Conservation (phyloP, 2,113 vertebrate species). For the Podocnemis expansa region DNA sequence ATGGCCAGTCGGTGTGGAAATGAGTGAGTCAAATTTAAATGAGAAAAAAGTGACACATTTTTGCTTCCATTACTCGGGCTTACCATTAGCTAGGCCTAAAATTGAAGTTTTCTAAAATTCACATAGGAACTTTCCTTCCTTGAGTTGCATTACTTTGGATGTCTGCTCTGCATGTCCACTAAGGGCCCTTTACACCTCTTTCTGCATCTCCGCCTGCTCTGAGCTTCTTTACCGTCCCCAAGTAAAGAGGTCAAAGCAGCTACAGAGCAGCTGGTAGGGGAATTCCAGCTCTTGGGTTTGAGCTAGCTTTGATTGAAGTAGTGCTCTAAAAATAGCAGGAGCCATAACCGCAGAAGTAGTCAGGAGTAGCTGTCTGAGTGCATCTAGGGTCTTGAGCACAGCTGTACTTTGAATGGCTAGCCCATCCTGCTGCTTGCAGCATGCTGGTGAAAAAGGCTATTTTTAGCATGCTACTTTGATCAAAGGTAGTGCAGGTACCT, state of each 20-base stretch:
- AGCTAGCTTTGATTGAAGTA: too few species aligned
- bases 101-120: not conserved
- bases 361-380: not conserved
- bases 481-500: too few species aligned
- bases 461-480: too few species aligned
- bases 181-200: not conserved
- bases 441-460: too few species aligned
- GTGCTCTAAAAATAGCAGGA: too few species aligned
- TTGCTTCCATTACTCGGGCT: not conserved
- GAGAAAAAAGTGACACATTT: not conserved
- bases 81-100: not conserved
- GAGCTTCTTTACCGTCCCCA: too few species aligned
- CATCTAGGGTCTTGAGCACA: not conserved
- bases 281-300: too few species aligned
- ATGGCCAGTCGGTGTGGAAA: fast-evolving
- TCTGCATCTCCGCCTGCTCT: too few species aligned
- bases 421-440: not conserved
- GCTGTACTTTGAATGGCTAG: not conserved
- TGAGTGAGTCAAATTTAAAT: not conserved
- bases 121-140: not conserved
- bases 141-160: not conserved
- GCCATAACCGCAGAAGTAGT: not conserved
- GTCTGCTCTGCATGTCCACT: not conserved
- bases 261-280: too few species aligned
- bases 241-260: too few species aligned